These are phyloP conservation scores for Grapholita molesta DNA, from an alignment of 1,140 invertebrate species.

Conservation along the genomic window DNA sequence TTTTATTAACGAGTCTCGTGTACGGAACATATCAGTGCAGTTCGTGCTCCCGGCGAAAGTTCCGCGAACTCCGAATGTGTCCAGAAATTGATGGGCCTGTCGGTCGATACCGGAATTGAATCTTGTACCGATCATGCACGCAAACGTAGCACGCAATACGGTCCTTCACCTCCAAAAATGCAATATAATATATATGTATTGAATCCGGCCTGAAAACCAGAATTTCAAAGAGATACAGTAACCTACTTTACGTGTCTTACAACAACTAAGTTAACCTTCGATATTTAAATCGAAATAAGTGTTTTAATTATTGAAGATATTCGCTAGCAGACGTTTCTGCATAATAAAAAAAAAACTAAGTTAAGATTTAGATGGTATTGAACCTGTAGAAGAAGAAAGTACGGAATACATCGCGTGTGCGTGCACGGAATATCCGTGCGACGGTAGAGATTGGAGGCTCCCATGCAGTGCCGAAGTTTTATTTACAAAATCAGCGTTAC, in stretches of 20 bases:
- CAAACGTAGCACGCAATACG: conserved; percentile 42
- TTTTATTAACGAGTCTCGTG: conserved; percentile 48
- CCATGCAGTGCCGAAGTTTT: neutral
- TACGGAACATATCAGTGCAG: conserved; percentile 52
- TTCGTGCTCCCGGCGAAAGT: conserved; percentile 66
- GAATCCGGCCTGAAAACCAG: conserved; percentile 25
- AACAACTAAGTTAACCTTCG: too few species aligned
- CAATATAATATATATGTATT: conserved; percentile 26
- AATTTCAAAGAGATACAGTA: conserved; percentile 27
- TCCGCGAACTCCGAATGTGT: conserved; percentile 57
- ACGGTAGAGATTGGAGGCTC: neutral
- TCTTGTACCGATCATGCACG: conserved; percentile 48
- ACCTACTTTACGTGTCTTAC: conserved; percentile 25
- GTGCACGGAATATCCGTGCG: neutral
- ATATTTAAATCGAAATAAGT: too few species aligned
- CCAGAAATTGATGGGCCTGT: conserved; percentile 60
- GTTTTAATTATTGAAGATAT: too few species aligned
- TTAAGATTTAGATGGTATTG: neutral
- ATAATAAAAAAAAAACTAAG: too few species aligned
- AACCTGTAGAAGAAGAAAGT: too few species aligned
- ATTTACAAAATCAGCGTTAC: neutral
- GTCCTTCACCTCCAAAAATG: conserved; percentile 45
- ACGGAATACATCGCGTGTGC: too few species aligned
- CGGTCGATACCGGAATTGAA: conserved; percentile 51
- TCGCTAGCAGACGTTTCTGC: too few species aligned